A percentile compares a stretch with the other conserved stretches of the same genome.
These are phyloP conservation scores for Zaprionus obscuricornis DNA, from an alignment of 2,888 invertebrate genomes.

Conservation along the genomic window DNA sequence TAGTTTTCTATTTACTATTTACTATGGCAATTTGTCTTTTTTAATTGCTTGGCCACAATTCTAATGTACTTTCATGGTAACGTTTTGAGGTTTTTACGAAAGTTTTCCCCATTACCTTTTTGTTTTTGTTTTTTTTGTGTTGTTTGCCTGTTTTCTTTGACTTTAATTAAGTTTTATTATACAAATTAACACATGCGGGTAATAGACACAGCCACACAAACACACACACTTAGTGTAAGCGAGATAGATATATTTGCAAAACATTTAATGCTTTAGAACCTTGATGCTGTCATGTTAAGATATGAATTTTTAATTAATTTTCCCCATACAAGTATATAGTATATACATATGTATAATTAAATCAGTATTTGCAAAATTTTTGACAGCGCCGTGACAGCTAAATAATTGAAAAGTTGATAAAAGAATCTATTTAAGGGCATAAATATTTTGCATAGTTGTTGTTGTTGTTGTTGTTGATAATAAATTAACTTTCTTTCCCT, in stretches of 20 bases:
- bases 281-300: too few relatives aligned
- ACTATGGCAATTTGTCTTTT: conserved; percentile 57
- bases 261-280: too few relatives aligned
- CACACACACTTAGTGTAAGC: not conserved
- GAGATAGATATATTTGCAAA: not conserved
- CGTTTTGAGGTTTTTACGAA: conserved; percentile 55
- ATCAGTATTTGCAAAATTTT: conserved; percentile 58
- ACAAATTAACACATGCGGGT: conserved; percentile 67
- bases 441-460: conserved; percentile 35
- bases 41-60: conserved; percentile 70
- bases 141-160: conserved; percentile 46
- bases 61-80: conserved; percentile 60
- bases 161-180: conserved; percentile 74
- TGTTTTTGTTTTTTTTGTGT: conserved; percentile 12
- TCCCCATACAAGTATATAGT: too few relatives aligned
- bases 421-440: conserved; percentile 24
- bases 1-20: conserved; percentile 28
- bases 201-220: conserved; percentile 16
- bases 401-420: conserved; percentile 40
- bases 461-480: too few relatives aligned
- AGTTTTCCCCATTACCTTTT: conserved; percentile 44
- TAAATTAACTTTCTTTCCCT: conserved; percentile 15
- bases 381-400: conserved; percentile 43
- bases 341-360: conserved; percentile 63
- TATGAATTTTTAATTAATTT: conserved; percentile 64